Conservation (phyloP, 2,888 invertebrate species). For the Nezara viridula region DNA sequence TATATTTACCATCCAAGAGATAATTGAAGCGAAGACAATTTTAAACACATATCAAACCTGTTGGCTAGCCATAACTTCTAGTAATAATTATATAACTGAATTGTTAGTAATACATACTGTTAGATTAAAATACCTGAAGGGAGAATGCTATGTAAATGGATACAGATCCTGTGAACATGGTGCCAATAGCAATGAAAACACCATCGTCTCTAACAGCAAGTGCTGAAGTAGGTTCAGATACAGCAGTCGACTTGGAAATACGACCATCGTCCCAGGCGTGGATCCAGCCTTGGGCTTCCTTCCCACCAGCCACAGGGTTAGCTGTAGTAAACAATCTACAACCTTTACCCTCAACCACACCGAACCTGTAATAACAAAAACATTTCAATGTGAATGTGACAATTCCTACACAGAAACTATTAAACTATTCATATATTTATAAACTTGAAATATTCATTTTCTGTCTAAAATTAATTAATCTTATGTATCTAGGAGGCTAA, state of each 20-base stretch:
- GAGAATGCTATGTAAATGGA: constrained; percentile 92
- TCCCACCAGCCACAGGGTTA: constrained; percentile 82
- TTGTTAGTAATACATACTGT: too few relatives aligned
- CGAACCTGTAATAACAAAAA: constrained; percentile 73
- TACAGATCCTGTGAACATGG: constrained; percentile 93
- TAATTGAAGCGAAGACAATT: too few relatives aligned
- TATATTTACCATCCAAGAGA: too few relatives aligned
- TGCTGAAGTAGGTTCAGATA: constrained; percentile 85
- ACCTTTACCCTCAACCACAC: constrained; percentile 78
- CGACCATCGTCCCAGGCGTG: constrained; percentile 84
- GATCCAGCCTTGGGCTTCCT: constrained; percentile 79
- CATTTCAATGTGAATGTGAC: not conserved
- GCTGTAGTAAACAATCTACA: constrained; percentile 83
- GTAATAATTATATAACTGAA: too few relatives aligned
- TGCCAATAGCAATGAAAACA: constrained; percentile 90
- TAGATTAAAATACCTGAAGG: constrained; percentile 78
- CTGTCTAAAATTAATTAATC: too few relatives aligned
- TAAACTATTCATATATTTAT: too few relatives aligned
- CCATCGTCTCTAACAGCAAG: constrained; percentile 93
- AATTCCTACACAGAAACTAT: not conserved
- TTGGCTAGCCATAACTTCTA: too few relatives aligned
- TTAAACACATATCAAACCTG: too few relatives aligned
- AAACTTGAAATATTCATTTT: too few relatives aligned
- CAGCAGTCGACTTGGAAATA: constrained; percentile 74
- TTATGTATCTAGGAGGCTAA: too few relatives aligned